Conservation (phyloP, 1,140 invertebrate species). For the Diuraphis noxia region DNA sequence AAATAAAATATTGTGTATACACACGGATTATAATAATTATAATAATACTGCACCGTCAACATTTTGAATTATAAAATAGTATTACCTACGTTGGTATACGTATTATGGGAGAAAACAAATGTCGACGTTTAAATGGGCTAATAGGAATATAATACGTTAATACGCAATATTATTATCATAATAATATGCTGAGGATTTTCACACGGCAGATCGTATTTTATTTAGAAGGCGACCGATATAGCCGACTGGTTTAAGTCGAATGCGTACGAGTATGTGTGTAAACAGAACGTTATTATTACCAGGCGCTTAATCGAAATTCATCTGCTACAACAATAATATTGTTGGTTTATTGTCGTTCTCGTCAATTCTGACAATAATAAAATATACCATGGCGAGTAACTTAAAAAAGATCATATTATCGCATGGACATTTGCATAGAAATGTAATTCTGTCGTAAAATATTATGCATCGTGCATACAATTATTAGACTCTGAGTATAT, state of each 20-base stretch:
- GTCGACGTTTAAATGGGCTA: neutral
- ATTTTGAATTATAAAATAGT: neutral
- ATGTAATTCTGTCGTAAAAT: neutral
- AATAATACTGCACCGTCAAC: neutral
- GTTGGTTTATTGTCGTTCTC: neutral
- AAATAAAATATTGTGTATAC: neutral
- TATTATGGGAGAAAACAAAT: neutral
- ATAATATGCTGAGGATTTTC: neutral
- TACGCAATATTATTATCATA: neutral
- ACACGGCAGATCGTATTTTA: neutral
- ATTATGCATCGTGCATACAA: neutral
- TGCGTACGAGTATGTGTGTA: slow-evolving; percentile 8
- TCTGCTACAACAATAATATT: neutral
- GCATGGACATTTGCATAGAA: neutral
- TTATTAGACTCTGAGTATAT: neutral
- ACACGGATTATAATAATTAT: neutral
- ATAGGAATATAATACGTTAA: neutral
- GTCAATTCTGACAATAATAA: neutral
- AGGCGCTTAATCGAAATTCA: neutral
- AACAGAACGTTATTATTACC: neutral
- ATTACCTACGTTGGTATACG: too few relatives aligned
- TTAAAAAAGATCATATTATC: too few relatives aligned
- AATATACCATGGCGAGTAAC: too few relatives aligned
- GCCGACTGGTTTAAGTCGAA: neutral
- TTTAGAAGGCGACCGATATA: slow-evolving; percentile 24